These are phyloP conservation scores for Cyclura pinguis DNA, from an alignment of 2,797 vertebrate genomes.

Conservation along the genomic window DNA sequence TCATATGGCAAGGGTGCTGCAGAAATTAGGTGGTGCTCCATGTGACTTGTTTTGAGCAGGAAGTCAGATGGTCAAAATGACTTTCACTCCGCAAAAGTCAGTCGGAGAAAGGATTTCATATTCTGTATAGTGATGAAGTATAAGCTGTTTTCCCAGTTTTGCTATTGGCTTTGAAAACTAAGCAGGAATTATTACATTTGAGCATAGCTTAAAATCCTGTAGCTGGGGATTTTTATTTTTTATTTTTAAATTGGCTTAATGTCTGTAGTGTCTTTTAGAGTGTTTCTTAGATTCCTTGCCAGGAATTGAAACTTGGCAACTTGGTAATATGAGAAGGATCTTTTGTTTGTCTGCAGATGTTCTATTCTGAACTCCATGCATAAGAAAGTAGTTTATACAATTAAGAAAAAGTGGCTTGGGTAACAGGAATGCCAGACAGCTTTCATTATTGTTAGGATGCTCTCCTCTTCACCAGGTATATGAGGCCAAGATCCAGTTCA, in stretches of 20 bases:
- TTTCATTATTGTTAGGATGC: conserved; percentile 26
- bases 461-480: conserved; percentile 42
- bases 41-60: not conserved
- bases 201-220: not conserved
- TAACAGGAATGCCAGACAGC: conserved; percentile 37
- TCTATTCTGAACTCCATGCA: conserved; percentile 33
- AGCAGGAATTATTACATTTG: not conserved
- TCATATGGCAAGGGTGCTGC: conserved; percentile 9
- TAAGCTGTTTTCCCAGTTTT: not conserved
- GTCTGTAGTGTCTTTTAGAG: accelerated
- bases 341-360: conserved; percentile 50
- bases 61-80: not conserved
- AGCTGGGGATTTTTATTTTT: not conserved
- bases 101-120: not conserved
- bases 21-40: not conserved
- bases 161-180: not conserved
- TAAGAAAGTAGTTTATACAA: conserved; percentile 51
- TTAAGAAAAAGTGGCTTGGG: not conserved
- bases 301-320: conserved; percentile 8
- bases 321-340: conserved; percentile 45
- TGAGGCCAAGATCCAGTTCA: conserved; percentile 52
- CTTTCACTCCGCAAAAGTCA: conserved; percentile 3
- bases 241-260: conserved; percentile 30
- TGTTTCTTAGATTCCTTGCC: conserved; percentile 26
- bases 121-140: not conserved